These are phyloP conservation scores for Cyclargus thomasi DNA, from an alignment of 1,140 invertebrate genomes.

Conservation along the genomic window DNA sequence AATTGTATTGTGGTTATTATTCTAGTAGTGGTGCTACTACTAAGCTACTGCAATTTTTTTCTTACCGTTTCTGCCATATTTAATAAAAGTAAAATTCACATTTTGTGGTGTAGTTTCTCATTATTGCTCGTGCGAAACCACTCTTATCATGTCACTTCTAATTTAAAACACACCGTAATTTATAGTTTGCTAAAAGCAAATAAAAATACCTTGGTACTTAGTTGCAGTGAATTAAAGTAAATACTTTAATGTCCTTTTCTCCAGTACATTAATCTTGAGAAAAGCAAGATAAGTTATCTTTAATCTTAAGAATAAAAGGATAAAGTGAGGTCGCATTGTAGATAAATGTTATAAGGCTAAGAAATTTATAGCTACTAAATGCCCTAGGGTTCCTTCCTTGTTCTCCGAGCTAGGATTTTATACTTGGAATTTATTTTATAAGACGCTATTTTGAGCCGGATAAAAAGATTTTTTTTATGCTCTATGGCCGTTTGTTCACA, in stretches of 20 bases:
- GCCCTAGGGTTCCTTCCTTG: constrained; percentile 6
- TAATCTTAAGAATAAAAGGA: constrained; percentile 6
- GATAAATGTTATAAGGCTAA: constrained; percentile 7
- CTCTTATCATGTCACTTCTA: no score
- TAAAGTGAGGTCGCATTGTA: neutral
- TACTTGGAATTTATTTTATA: neutral
- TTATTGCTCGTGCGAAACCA: no score
- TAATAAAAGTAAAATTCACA: no score
- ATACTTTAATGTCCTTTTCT: neutral
- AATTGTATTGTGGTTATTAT: no score
- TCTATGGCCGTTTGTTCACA: no score
- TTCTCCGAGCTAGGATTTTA: neutral
- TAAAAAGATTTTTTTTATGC: no score
- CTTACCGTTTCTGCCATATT: no score
- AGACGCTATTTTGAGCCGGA: no score
- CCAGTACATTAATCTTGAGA: neutral
- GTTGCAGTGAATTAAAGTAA: neutral
- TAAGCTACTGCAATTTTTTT: no score
- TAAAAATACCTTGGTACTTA: neutral
- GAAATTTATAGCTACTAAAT: constrained; percentile 10
- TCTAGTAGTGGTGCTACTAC: no score
- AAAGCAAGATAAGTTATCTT: neutral
- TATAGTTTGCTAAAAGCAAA: neutral
- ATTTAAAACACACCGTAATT: no score
- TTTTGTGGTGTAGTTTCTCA: no score